Percentiles rank a stretch among this genome's conserved stretches.
These are phyloP conservation scores for Drosophila falleni DNA, from an alignment of 2,888 invertebrate genomes.

Conservation along the genomic window DNA sequence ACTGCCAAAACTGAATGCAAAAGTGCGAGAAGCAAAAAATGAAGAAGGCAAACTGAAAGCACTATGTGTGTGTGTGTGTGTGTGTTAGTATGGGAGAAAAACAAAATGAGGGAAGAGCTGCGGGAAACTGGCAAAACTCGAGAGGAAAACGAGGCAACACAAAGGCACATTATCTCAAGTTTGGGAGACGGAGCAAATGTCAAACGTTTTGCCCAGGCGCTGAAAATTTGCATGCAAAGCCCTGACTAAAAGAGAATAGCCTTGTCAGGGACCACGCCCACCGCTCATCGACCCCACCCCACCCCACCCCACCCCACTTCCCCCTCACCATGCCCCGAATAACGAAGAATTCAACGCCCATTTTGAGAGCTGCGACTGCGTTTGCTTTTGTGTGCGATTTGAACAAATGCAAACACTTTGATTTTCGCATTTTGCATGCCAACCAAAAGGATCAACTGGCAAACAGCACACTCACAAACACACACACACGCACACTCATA, in stretches of 20 bases:
- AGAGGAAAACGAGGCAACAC: constrained; percentile 10
- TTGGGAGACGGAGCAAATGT: constrained; percentile 68
- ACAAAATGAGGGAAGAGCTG: constrained; percentile 3
- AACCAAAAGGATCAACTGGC: constrained; percentile 69
- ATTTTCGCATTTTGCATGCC: constrained; percentile 62
- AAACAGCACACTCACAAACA: constrained; percentile 26
- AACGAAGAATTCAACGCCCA: constrained; percentile 24
- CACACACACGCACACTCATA: constrained; percentile 24
- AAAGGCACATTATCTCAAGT: constrained; percentile 70
- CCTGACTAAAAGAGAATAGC: constrained; percentile 44
- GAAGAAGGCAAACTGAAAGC: constrained; percentile 23
- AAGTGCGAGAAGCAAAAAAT: constrained; percentile 20
- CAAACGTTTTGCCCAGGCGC: constrained; percentile 73
- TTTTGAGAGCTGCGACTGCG: constrained; percentile 25
- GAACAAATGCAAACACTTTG: constrained; percentile 81
- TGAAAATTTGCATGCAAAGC: constrained; percentile 72
- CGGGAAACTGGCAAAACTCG: constrained; percentile 10
- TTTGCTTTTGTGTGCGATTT: constrained; percentile 69
- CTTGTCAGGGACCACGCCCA: constrained; percentile 44
- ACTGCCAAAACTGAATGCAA: constrained; percentile 47
- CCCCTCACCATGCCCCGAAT: not conserved
- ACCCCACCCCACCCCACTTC: not conserved
- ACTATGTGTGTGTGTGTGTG: constrained; percentile 3
- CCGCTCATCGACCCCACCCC: not conserved
- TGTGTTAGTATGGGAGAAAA: not conserved